Base-by-base conservation (phyloP, 2,888 invertebrate genomes). In the Gymnocheta viridis region DNA sequence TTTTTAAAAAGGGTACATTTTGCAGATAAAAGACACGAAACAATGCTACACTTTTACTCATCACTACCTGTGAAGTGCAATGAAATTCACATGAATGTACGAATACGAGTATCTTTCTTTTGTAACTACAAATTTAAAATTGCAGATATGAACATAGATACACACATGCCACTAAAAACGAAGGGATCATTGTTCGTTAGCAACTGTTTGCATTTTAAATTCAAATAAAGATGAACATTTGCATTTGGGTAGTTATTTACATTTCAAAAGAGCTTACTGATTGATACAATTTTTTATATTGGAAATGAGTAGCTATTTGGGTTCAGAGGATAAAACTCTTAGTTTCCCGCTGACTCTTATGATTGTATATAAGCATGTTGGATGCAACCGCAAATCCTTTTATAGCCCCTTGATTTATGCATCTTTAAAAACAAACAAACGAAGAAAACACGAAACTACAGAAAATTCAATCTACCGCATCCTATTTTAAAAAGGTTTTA, bases 311-410 rank as follows among this genome's bases (percentile, higher is more conserved):
- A 76, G 72, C 82, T 79, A 60, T 70, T 66, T 27, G n/a, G 17
- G 76, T 78, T 60, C 24, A 64, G 70, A 54, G 51, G 76, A 67
- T 80, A 67, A 35, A 44, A 27, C 54, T 22, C 44, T 41, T 41
- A 29, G 67, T 77, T 79, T 73, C 83, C 80, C 83, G 83, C 83
- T 84, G 80, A 49, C 81, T 78, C 47, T 69, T 62, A 27, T 44
- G 56, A 24, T 10, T 73, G 69, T 47, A 14, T 70, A 41, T 51
- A 49, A 74, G 77, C 49, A 64, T 74, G 51, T 74, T 64, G 72
- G 47, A 85, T 82, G 67, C 72, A 85, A 85, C 85, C 85, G 69
- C 84, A 86, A 86, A 86, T 85, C 85, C 81, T 76, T 82, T 82
- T 74, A 82, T 67, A 76, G 60, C 62, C 84, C 80, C 84, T 85